Evolutionary conservation across 2,888 invertebrate genomes (phyloP).

Genomic region (Sympetrum striolatum): DNA sequence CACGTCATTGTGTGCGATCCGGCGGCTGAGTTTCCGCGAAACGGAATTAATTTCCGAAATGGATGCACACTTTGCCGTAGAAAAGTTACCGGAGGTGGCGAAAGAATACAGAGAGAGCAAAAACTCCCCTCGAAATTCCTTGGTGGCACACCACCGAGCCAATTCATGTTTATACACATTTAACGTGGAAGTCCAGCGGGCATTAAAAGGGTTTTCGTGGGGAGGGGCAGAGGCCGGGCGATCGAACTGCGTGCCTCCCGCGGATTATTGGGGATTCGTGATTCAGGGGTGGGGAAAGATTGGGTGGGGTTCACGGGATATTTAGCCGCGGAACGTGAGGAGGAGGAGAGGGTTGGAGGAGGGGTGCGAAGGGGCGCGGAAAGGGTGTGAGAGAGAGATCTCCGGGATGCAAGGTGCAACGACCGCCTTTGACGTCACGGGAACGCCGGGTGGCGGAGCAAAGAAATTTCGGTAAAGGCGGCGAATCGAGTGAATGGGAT

Average conservation of each 20-base stretch:
- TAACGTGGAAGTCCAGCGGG: neutral
- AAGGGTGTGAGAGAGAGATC: neutral
- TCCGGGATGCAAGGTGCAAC: slow-evolving; percentile 34
- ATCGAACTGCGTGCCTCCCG: neutral
- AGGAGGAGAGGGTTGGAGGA: neutral
- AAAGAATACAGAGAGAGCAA: neutral
- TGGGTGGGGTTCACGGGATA: neutral
- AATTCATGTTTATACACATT: neutral
- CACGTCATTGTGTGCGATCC: too few relatives aligned
- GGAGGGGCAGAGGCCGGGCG: neutral
- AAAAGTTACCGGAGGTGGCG: neutral
- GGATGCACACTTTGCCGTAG: neutral
- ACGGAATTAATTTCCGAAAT: neutral
- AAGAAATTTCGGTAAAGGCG: neutral
- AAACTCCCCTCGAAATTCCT: neutral
- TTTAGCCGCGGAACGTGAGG: neutral
- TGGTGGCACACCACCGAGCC: neutral
- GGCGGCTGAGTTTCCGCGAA: neutral
- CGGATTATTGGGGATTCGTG: neutral
- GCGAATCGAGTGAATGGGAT: neutral
- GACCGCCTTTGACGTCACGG: slow-evolving; percentile 36
- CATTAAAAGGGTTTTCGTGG: neutral
- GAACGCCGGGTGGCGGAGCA: neutral
- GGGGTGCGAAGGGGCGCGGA: neutral
- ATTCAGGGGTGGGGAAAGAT: neutral